Evolutionary conservation across 2,113 vertebrate species (phyloP).

Genomic region (Craseonycteris thonglongyai): DNA sequence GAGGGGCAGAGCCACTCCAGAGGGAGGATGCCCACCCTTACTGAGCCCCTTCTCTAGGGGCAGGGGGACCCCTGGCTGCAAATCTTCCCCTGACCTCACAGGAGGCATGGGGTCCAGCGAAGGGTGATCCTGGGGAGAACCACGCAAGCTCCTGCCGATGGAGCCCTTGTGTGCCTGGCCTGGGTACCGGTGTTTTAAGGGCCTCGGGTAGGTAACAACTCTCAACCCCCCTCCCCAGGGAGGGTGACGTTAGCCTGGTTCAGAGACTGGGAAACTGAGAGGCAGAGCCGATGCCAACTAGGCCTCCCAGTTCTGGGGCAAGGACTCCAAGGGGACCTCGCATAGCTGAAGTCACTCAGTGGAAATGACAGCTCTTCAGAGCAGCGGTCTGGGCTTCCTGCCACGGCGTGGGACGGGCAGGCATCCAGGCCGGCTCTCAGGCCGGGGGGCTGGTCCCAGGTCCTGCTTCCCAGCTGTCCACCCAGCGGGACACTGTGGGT

Average conservation of each 20-base stretch:
- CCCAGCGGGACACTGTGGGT: accelerated
- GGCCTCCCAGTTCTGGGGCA: accelerated
- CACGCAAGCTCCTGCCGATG: accelerated
- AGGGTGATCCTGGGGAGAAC: accelerated
- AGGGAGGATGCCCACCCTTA: not conserved
- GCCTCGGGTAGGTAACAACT: no score
- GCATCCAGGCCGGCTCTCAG: not conserved
- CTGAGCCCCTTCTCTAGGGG: not conserved
- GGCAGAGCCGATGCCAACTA: not conserved
- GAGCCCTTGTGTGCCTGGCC: not conserved
- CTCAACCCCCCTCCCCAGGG: not conserved
- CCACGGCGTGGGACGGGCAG: accelerated
- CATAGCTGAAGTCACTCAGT: accelerated
- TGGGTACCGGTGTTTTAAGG: accelerated
- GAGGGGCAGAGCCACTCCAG: not conserved
- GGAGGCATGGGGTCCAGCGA: not conserved
- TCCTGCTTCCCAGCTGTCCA: not conserved
- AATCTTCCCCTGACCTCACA: not conserved
- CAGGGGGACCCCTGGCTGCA: not conserved
- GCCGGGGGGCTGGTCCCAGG: accelerated
- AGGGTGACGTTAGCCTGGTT: accelerated
- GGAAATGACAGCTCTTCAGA: not conserved
- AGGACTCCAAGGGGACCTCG: not conserved
- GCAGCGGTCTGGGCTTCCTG: not conserved
- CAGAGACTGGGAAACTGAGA: not conserved